Base-by-base conservation (phyloP, 1,140 invertebrate genomes). In the Phymastichus coffea region DNA sequence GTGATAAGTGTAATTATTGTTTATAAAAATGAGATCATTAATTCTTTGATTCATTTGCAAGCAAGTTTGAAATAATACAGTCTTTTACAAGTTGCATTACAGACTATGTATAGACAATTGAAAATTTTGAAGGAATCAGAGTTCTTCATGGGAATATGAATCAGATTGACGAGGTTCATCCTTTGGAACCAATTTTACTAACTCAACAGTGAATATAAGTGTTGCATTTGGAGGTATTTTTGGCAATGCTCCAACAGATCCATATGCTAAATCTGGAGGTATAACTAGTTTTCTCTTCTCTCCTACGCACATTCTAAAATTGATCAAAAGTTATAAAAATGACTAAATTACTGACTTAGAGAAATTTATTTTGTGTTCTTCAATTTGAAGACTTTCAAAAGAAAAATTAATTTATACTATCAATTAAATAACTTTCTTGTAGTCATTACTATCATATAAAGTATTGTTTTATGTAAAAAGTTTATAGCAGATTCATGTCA, bases 261-360 rank as follows among this genome's bases (percentile, higher is more conserved):
- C 92, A 76, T 94, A 95, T 1, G 85, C 92, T 59, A 94, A 77
- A 65, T 93, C 88, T n/a, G 91, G 82, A 19, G 91, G 91, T 67
- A 94, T 92, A 4, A 93, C 88, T 17, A 95, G 76, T 71, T 91
- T 93, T 49, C 92, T 83, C 72, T 90, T 88, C 77, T 94, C 91
- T 40, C 91, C 90, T 74, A 87, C 88, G 82, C 91, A 93, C 90
- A 93, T 93, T 46, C 81, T 83, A 71, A 26, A 74, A 78, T 57
- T 30, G 47, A 59, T 56, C 30, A 57, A 8, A 64, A 37, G 53
- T 19, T 35, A 41, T 53, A 54, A 35, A n/a, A n/a, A n/a, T n/a
- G n/a, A n/a, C n/a, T n/a, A 14, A 6, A 7, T 37, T 37, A 4
- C 35, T 14, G 10, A 7, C 10, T 8, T 10, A 28, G 10, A 1